Evolutionary conservation across 2,113 vertebrate genomes (phyloP).

Genomic region (Pao palembangensis): DNA sequence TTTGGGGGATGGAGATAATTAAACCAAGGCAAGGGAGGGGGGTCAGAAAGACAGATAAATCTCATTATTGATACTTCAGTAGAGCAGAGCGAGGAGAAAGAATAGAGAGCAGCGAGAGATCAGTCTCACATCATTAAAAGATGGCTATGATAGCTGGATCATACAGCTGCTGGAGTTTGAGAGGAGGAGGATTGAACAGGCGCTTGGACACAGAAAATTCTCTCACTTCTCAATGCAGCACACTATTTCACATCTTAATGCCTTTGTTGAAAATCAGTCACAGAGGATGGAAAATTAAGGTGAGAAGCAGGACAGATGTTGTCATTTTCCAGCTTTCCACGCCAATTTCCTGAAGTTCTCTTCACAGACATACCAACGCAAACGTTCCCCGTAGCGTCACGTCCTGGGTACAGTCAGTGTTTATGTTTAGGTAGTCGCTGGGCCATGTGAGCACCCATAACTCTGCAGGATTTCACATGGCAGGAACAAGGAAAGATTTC

Average conservation of each 20-base stretch:
- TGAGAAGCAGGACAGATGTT: slow-evolving; percentile 46
- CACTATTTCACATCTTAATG: too few relatives aligned
- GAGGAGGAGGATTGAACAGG: neutral
- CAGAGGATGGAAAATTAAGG: slow-evolving; percentile 36
- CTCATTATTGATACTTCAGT: slow-evolving; percentile 71
- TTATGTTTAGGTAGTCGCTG: slow-evolving; percentile 11
- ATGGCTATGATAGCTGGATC: slow-evolving; percentile 41
- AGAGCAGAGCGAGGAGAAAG: slow-evolving; percentile 49
- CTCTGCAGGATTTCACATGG: slow-evolving; percentile 1
- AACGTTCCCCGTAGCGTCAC: slow-evolving; percentile 35
- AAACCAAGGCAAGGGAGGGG: slow-evolving; percentile 69
- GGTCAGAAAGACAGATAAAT: slow-evolving; percentile 63
- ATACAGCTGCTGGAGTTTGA: slow-evolving; percentile 16
- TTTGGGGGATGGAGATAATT: slow-evolving; percentile 68
- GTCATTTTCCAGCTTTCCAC: slow-evolving; percentile 45
- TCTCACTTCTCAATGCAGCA: neutral
- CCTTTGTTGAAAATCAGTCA: slow-evolving; percentile 8
- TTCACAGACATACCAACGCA: slow-evolving; percentile 42
- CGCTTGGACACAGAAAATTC: neutral
- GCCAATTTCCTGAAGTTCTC: slow-evolving; percentile 44
- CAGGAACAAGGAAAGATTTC: neutral
- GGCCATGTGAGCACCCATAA: neutral
- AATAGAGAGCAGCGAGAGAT: slow-evolving; percentile 32
- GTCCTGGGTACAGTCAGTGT: slow-evolving; percentile 21
- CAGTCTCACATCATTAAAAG: slow-evolving; percentile 59